phyloP scores from a whole-genome alignment of 1,140 invertebrate genomes.

The Campodea augens region DNA sequence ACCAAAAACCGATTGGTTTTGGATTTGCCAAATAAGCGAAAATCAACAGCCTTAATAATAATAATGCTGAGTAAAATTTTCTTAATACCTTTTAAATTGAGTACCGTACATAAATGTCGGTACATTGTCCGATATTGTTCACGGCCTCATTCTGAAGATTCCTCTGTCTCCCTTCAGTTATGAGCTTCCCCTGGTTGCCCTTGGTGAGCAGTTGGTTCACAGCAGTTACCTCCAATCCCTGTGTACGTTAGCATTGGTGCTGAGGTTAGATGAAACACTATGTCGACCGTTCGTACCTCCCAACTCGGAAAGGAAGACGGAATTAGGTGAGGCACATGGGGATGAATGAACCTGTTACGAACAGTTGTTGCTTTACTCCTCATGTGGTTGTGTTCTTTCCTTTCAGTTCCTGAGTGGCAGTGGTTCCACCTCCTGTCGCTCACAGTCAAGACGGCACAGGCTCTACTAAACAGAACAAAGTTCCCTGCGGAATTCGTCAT shows the following conservation, averaged over 20 bases:
- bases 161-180: too few relatives aligned
- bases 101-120: too few relatives aligned
- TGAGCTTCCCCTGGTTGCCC: conserved; percentile 35
- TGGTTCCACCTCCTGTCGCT: conserved; percentile 37
- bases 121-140: too few relatives aligned
- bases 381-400: too few relatives aligned
- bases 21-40: too few relatives aligned
- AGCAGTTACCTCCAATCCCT: conserved; percentile 39
- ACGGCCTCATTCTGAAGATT: too few relatives aligned
- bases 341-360: too few relatives aligned
- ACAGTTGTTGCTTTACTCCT: conserved; percentile 4
- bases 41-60: too few relatives aligned
- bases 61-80: too few relatives aligned
- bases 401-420: conserved; percentile 31
- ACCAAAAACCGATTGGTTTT: too few relatives aligned
- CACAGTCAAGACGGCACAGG: conserved; percentile 32
- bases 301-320: conserved; percentile 19
- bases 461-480: conserved; percentile 27
- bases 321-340: conserved; percentile 12
- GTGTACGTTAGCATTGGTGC: conserved; percentile 30
- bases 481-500: conserved; percentile 27
- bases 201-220: conserved; percentile 37
- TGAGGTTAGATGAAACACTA: conserved; percentile 33
- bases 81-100: too few relatives aligned
- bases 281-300: conserved; percentile 28